Base-by-base conservation (phyloP, 2,113 vertebrate genomes). In the Ammodramus savannarum region DNA sequence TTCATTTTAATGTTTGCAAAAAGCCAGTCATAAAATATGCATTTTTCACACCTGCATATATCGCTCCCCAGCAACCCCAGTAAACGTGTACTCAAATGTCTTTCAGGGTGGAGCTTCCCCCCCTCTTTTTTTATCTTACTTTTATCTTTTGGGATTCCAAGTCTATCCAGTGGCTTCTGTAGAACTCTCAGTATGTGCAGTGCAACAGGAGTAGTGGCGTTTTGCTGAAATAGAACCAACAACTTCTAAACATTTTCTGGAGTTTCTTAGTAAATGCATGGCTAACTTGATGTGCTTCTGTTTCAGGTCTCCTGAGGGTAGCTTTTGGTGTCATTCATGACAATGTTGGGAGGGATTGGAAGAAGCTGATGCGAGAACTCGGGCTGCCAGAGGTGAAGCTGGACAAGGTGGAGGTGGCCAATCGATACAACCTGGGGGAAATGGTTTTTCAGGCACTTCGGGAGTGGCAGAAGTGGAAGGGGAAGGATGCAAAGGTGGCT, bases 331-430 rank as follows among this genome's bases (percentile, higher is more conserved):
- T 98, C 34, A 93, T 99, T 9, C 91, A 89, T 11, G 95, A 97
- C 0, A 61, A 97, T 0, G 52, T 99, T 10, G 98, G 98, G n/a
- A 98, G 0, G 68, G 80, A 93, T 3, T 99, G 99, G 99, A 98
- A 80, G 48, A 97, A 55, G 43, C 96, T 98, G 39, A 96, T 98
- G 13, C 97, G 99, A 18, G 96, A 93, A 21, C 98, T 99, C 2
- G 75, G 93, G 3, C 2, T 99, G 58, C n/a, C 39, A 0, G 98
- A 99, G 1, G 16, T 73, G 38, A 97, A 94, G 58, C 95, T 99
- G 1, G 98, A 99, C 0, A 97, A 95, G 65, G 96, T 99, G 21
- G 16, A 93, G 51, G 62, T 23, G 31, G 97, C 89, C 16, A 32
- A 98, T 52, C 98, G 95, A 0, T 69, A 16, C 0, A 91, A 97